Conservation (phyloP, 2,797 vertebrate species). For the Chloroceryle amazona region DNA sequence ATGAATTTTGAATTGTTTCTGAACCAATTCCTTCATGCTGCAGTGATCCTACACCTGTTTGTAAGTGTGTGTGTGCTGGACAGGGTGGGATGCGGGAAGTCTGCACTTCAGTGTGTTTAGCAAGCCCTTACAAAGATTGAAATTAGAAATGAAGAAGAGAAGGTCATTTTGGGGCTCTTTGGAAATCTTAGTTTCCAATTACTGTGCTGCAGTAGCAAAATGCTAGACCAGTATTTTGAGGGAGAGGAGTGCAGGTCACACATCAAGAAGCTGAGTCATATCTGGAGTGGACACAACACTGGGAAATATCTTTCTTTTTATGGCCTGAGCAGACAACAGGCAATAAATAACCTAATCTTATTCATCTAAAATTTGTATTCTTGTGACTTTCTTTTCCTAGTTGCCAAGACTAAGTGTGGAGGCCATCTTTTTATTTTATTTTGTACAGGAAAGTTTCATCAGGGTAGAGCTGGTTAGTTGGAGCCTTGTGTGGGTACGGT, state of each 20-base stretch:
- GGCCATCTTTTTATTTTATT: background rate
- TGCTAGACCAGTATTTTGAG: background rate
- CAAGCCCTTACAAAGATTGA: background rate
- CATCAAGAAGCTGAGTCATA: slow-evolving; percentile 15
- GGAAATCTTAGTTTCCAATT: background rate
- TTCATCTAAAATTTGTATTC: background rate
- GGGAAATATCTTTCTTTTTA: background rate
- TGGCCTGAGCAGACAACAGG: background rate
- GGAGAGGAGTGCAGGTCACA: background rate
- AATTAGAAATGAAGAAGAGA: background rate
- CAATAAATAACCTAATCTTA: background rate
- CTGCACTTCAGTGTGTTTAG: background rate
- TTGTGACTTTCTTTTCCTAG: background rate
- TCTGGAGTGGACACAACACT: background rate
- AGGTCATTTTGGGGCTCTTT: background rate
- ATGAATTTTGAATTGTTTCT: background rate
- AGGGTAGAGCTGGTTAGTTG: background rate
- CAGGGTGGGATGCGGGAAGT: background rate
- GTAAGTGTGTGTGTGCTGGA: background rate
- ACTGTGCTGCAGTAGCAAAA: background rate
- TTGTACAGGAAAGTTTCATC: background rate
- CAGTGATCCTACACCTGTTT: background rate
- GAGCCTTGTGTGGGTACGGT: background rate
- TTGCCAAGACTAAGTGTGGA: background rate
- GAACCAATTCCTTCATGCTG: background rate